Percentiles rank a stretch among this genome's conserved stretches.
These are phyloP conservation scores for Ptychobarbus kaznakovi DNA, from an alignment of 2,797 vertebrate species.

Conservation along the genomic window DNA sequence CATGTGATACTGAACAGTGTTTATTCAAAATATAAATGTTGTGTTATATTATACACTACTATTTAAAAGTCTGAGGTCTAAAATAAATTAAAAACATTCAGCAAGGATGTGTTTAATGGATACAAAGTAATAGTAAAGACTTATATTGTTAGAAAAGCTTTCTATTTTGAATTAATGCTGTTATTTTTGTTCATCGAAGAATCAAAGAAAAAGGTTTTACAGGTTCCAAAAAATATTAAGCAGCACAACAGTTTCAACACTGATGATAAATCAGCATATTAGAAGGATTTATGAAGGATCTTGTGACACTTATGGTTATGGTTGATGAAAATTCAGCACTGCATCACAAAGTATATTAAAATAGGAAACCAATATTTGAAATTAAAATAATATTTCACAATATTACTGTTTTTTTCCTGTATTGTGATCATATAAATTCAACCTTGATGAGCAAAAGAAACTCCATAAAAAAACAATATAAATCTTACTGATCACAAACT, in stretches of 20 bases:
- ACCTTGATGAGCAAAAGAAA: background rate
- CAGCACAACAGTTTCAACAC: too few relatives aligned
- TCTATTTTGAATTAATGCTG: too few relatives aligned
- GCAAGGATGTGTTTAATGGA: too few relatives aligned
- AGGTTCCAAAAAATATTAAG: too few relatives aligned
- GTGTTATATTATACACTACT: too few relatives aligned
- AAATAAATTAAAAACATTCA: too few relatives aligned
- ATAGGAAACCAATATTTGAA: background rate
- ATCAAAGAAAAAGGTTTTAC: too few relatives aligned
- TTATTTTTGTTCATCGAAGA: too few relatives aligned
- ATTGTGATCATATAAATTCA: background rate
- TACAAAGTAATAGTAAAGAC: too few relatives aligned
- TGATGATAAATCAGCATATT: background rate
- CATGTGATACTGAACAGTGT: background rate
- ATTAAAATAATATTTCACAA: background rate
- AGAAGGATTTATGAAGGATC: background rate
- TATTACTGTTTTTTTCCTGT: background rate
- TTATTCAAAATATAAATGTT: too few relatives aligned
- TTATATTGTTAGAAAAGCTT: too few relatives aligned
- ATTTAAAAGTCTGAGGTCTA: too few relatives aligned
- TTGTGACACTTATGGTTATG: background rate
- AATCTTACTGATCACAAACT: background rate
- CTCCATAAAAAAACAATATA: background rate
- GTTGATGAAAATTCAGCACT: background rate
- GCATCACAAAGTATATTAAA: background rate